Base-by-base conservation (phyloP, 2,888 invertebrate species). In the Lasioglossum marginatum region DNA sequence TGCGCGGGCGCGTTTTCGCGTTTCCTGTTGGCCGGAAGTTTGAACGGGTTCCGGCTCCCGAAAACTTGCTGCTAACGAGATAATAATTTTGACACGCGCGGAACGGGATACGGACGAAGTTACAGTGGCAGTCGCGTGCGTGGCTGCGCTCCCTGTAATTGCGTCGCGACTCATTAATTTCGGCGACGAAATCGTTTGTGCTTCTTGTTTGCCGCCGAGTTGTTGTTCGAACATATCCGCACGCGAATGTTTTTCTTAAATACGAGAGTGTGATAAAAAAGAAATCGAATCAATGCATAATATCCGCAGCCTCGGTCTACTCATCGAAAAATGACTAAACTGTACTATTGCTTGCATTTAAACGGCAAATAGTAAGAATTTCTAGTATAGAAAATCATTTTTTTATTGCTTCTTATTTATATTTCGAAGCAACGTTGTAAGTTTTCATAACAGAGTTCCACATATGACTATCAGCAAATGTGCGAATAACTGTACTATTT, bases 41-140 rank as follows among this genome's bases (percentile, higher is more conserved):
- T 77, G 81, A 87, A 87, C 87, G 72, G 70, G 85, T 74, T 82
- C 80, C 75, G 85, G 57, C n/a, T 2, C 70, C 77, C 77, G 87
- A 87, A 87, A 87, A 87, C 85, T 87, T 80, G 76, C 80, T 66
- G 45, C 85, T 87, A 87, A 87, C 87, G 87, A 87, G 87, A 87
- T 87, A 85, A 85, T 85, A 86, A 87, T 87, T 86, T 81, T 83
- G 80, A 86, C 84, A 82, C 82, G 80, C 74, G 76, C 70, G 81
- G 40, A 63, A 63, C 72, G 57, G 57, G 77, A 68, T 80, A 85
- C 66, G 77, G 82, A 80, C 71, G 72, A 85, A 70, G 77, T 81
- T 76, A 63, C 70, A 12, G 27, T 76, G n/a, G 72, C 45, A 83
- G 68, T 79, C 79, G 73, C 77, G 72, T 66, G 74, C 78, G 75